Evolutionary conservation across 2,113 vertebrate species (phyloP).

Genomic region (Ictidomys tridecemlineatus): DNA sequence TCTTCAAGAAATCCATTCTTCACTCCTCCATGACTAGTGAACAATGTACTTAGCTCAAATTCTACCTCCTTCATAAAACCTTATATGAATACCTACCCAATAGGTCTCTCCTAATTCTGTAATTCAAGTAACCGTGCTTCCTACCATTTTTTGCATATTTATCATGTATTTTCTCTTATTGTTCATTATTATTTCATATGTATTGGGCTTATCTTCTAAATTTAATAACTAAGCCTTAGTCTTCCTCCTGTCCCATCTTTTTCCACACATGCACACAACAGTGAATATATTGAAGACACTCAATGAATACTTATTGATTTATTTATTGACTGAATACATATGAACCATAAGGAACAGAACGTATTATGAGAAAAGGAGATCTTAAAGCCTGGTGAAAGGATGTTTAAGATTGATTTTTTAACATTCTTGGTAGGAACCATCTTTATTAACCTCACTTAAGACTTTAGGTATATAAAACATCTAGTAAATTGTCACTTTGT

Average conservation of each 20-base stretch:
- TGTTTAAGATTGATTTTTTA: constrained; percentile 59
- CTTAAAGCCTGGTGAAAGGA: constrained; percentile 41
- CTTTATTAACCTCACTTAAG: constrained; percentile 61
- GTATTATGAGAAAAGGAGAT: constrained; percentile 18
- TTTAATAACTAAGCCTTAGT: constrained; percentile 45
- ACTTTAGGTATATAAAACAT: constrained; percentile 8
- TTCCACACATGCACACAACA: neutral
- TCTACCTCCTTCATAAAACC: neutral
- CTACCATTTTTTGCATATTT: constrained; percentile 12
- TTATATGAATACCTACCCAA: neutral
- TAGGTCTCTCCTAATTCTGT: neutral
- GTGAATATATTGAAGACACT: constrained; percentile 20
- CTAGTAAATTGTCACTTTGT: constrained; percentile 53
- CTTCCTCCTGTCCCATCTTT: neutral
- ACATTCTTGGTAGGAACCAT: constrained; percentile 45
- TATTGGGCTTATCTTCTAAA: constrained; percentile 46
- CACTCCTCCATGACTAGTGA: neutral
- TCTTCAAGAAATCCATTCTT: constrained; percentile 24
- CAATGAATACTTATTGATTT: constrained; percentile 55
- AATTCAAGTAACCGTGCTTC: constrained; percentile 10
- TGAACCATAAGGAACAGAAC: constrained; percentile 36
- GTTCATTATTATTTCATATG: constrained; percentile 24
- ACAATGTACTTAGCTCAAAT: neutral
- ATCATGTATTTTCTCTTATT: constrained; percentile 24
- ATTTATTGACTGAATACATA: constrained; percentile 43